Conservation (phyloP, 2,797 vertebrate genomes). For the Petrocephalus schoutedeni region DNA sequence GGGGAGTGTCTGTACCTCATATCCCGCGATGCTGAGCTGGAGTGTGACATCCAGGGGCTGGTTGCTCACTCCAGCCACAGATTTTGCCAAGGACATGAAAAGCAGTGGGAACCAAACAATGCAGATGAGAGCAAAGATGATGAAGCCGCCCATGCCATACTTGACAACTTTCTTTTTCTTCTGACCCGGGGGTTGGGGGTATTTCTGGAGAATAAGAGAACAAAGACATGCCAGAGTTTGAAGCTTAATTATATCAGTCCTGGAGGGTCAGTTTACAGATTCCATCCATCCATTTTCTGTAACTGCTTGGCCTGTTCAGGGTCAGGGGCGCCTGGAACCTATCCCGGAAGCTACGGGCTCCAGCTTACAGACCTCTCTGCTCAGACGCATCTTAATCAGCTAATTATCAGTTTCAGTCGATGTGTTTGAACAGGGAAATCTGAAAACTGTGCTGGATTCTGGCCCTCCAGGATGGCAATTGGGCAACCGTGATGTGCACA, state of each 20-base stretch:
- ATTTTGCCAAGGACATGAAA: slow-evolving; percentile 69
- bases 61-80: slow-evolving; percentile 63
- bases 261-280: not conserved
- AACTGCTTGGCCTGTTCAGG: not conserved
- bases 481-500: not conserved
- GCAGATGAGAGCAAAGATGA: slow-evolving; percentile 62
- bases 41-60: slow-evolving; percentile 64
- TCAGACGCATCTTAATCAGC: not conserved
- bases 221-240: not conserved
- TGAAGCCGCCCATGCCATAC: slow-evolving; percentile 62
- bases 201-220: slow-evolving; percentile 56
- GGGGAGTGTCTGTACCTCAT: slow-evolving; percentile 49
- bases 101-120: slow-evolving; percentile 71
- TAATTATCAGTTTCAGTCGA: not conserved
- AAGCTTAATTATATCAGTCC: not conserved
- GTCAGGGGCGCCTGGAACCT: not conserved
- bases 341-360: not conserved
- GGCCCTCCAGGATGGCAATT: not conserved
- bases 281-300: not conserved
- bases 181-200: slow-evolving; percentile 64
- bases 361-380: not conserved
- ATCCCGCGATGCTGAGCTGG: slow-evolving; percentile 62
- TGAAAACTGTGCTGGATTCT: not conserved
- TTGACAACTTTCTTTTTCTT: slow-evolving; percentile 73
- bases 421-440: not conserved